phyloP scores from a whole-genome alignment of 2,797 vertebrate species.

The Alauda arvensis region DNA sequence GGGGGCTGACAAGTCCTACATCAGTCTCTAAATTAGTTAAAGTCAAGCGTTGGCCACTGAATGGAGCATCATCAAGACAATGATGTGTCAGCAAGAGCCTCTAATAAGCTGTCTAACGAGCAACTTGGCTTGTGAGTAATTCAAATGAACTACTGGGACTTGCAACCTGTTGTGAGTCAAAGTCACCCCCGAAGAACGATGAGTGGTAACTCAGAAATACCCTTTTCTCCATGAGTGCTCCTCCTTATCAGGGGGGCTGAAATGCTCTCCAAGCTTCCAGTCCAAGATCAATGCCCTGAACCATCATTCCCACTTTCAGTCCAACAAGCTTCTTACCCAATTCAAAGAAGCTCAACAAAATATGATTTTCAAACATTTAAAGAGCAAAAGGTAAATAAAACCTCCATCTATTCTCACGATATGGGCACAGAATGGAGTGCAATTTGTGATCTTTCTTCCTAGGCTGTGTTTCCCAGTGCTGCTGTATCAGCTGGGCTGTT shows the following conservation, averaged over 20 bases:
- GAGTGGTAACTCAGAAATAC: not conserved
- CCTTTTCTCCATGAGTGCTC: not conserved
- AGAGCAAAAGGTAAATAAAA: not conserved
- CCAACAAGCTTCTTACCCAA: not conserved
- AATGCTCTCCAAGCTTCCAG: not conserved
- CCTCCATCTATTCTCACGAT: not conserved
- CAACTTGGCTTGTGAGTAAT: not conserved
- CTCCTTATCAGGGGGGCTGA: not conserved
- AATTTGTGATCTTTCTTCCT: not conserved
- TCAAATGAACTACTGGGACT: not conserved
- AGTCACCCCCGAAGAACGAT: rapidly evolving
- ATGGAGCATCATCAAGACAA: not conserved
- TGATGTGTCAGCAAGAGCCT: not conserved
- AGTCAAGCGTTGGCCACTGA: not conserved
- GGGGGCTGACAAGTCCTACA: not conserved
- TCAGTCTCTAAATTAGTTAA: not conserved
- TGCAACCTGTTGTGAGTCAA: not conserved
- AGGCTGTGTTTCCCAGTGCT: not conserved
- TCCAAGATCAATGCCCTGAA: not conserved
- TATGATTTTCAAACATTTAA: not conserved
- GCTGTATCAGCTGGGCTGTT: not conserved
- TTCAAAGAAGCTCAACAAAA: not conserved
- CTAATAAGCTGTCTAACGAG: not conserved
- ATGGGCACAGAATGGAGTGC: not conserved
- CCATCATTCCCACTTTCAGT: not conserved